Evolutionary conservation across 2,113 vertebrate species (phyloP).

Genomic region (Dasyornis broadbenti): DNA sequence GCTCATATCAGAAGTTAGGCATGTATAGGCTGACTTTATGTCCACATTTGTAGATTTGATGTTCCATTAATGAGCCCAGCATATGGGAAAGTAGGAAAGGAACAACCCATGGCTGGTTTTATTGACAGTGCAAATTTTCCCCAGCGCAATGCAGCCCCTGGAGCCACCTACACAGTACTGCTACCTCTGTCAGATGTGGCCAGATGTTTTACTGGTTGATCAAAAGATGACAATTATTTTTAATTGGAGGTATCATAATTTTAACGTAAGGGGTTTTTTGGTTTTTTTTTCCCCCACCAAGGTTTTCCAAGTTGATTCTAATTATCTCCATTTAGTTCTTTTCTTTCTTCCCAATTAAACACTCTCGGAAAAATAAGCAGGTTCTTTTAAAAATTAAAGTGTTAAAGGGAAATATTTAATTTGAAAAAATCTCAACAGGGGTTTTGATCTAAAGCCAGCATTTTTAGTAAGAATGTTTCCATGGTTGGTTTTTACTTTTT

Average conservation of each 20-base stretch:
- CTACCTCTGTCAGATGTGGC: background rate
- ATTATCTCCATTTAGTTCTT: background rate
- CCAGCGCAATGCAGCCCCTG: fast-evolving
- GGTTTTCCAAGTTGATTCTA: background rate
- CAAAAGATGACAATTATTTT: background rate
- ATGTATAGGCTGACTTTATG: background rate
- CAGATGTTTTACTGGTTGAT: background rate
- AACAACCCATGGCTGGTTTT: background rate
- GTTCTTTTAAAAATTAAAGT: background rate
- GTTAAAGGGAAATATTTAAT: conserved; percentile 25
- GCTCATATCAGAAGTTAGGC: background rate
- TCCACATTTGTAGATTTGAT: conserved; percentile 10
- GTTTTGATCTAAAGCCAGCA: conserved; percentile 11
- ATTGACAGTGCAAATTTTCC: background rate
- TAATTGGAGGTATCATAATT: background rate
- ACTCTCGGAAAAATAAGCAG: background rate
- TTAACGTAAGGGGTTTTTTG: background rate
- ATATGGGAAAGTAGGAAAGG: background rate
- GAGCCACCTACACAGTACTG: background rate
- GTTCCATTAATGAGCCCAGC: conserved; percentile 24
- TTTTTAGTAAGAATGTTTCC: conserved; percentile 9
- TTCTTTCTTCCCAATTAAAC: background rate
- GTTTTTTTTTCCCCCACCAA: background rate
- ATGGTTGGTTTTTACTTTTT: background rate
- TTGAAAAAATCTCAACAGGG: background rate